Evolutionary conservation across 2,888 invertebrate species (phyloP).

Genomic region (Tipula lateralis): DNA sequence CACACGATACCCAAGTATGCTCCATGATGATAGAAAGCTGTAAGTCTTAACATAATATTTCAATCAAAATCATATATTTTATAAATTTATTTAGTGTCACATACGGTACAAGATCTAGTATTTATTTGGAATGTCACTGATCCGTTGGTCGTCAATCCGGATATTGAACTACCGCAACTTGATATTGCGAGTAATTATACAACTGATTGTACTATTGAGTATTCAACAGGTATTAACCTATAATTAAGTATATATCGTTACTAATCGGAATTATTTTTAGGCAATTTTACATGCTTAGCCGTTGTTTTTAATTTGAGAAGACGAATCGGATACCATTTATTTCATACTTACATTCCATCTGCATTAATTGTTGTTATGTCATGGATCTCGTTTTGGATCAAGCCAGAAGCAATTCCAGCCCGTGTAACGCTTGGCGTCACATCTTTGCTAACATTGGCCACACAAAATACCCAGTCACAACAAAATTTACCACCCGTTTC

Average conservation of each 20-base stretch:
- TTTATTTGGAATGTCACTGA: slow-evolving; percentile 87
- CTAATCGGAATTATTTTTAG: no score
- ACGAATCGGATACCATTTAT: slow-evolving; percentile 81
- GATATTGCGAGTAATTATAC: slow-evolving; percentile 84
- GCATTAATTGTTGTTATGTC: slow-evolving; percentile 91
- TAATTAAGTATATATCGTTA: background rate
- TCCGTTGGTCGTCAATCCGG: slow-evolving; percentile 80
- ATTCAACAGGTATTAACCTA: slow-evolving; percentile 43
- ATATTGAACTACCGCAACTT: slow-evolving; percentile 82
- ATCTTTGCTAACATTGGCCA: slow-evolving; percentile 79
- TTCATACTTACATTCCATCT: slow-evolving; percentile 89
- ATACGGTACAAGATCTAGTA: slow-evolving; percentile 82
- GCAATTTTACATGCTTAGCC: slow-evolving; percentile 90
- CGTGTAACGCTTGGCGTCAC: slow-evolving; percentile 84
- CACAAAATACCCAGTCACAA: slow-evolving; percentile 88
- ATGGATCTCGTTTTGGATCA: slow-evolving; percentile 96
- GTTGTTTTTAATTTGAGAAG: slow-evolving; percentile 79
- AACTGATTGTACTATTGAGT: slow-evolving; percentile 78
- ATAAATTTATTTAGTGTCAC: slow-evolving; percentile 67
- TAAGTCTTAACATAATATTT: slow-evolving; percentile 54
- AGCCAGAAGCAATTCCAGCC: slow-evolving; percentile 87
- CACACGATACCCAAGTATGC: slow-evolving; percentile 90
- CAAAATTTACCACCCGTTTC: slow-evolving; percentile 85
- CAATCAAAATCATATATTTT: background rate
- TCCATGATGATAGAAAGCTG: slow-evolving; percentile 92